These are phyloP conservation scores for Hemaris fuciformis DNA, from an alignment of 2,888 invertebrate species.

Conservation along the genomic window DNA sequence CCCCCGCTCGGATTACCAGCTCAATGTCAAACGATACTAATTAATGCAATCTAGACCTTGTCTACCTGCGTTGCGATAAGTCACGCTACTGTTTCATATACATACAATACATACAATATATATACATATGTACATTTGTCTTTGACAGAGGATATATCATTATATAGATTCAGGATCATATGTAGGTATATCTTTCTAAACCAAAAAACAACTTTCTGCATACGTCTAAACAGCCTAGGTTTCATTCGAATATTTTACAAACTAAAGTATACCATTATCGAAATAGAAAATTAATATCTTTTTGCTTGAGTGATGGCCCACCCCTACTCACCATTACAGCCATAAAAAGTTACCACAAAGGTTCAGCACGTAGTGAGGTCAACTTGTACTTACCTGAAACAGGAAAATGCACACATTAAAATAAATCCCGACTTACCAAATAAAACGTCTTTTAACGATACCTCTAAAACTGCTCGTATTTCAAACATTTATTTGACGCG, in stretches of 20 bases:
- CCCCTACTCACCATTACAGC: background rate
- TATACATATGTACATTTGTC: too few species aligned
- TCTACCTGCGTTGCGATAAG: constrained; percentile 1
- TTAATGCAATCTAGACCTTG: constrained; percentile 9
- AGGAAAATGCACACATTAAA: constrained; percentile 30
- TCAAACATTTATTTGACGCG: constrained; percentile 21
- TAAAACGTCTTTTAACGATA: constrained; percentile 33
- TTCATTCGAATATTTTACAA: too few species aligned
- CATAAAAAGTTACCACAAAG: background rate
- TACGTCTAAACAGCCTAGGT: too few species aligned
- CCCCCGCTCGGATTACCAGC: constrained; percentile 16
- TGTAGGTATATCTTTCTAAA: too few species aligned
- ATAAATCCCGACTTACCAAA: constrained; percentile 26
- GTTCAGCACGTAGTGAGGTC: background rate
- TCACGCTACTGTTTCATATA: background rate
- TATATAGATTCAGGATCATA: too few species aligned
- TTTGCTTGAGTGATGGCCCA: too few species aligned
- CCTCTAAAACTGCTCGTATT: constrained; percentile 20
- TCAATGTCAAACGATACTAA: constrained; percentile 12
- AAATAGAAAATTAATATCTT: too few species aligned
- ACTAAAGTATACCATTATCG: too few species aligned
- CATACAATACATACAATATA: too few species aligned
- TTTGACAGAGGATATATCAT: too few species aligned
- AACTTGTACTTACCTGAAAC: constrained; percentile 34
- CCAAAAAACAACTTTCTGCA: too few species aligned